phyloP scores from a whole-genome alignment of 2,113 vertebrate species.

The Toxostoma redivivum region DNA sequence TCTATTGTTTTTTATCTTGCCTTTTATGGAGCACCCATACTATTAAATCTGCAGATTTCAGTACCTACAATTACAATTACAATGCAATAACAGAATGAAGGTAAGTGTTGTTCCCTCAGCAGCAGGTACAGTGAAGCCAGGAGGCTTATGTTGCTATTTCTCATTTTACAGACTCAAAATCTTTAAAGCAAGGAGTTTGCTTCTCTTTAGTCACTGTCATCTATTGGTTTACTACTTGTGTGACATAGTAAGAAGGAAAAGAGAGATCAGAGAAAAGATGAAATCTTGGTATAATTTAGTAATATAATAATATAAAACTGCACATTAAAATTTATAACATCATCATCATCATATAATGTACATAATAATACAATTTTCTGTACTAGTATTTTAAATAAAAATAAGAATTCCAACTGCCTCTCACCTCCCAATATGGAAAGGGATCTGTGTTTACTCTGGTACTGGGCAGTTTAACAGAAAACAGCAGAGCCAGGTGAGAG shows the following conservation, averaged over 20 bases:
- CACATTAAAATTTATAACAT: not conserved
- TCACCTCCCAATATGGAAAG: not conserved
- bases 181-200: not conserved
- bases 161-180: constrained; percentile 18
- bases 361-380: not conserved
- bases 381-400: not conserved
- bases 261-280: not conserved
- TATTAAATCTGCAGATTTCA: not conserved
- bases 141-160: not conserved
- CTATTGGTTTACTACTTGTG: not conserved
- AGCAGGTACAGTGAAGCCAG: not conserved
- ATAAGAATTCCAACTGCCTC: not conserved
- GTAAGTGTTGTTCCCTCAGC: not conserved
- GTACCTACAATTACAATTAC: too few relatives aligned
- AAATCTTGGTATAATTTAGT: not conserved
- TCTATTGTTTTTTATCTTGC: not conserved
- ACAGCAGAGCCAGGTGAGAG: not conserved
- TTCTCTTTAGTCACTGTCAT: not conserved
- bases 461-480: not conserved
- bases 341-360: not conserved
- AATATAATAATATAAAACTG: not conserved
- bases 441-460: not conserved
- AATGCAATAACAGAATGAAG: not conserved
- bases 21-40: not conserved
- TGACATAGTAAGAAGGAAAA: not conserved